A percentile compares a stretch with the other conserved stretches of the same genome.
phyloP scores from a whole-genome alignment of 1,140 invertebrate species.

The Glossosoma conforme region DNA sequence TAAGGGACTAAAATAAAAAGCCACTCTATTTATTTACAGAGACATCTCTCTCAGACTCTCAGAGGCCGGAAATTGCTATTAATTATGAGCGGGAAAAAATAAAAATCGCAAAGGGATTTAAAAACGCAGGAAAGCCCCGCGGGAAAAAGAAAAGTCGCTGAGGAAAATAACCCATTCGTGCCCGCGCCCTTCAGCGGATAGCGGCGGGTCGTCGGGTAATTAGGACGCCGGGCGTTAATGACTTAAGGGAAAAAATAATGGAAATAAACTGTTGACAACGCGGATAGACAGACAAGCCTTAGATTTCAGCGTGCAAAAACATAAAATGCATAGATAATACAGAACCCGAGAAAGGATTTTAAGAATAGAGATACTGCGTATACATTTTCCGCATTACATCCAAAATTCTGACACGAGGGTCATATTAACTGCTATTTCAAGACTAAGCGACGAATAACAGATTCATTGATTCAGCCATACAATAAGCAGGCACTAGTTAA shows the following conservation, averaged over 20 bases:
- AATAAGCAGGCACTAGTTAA: too few species aligned
- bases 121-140: constrained; percentile 22
- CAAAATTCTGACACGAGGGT: too few species aligned
- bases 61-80: constrained; percentile 25
- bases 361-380: too few species aligned
- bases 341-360: too few species aligned
- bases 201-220: constrained; percentile 14
- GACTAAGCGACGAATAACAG: too few species aligned
- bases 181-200: constrained; percentile 4
- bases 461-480: too few species aligned
- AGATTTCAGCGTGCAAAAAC: too few species aligned
- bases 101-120: constrained; percentile 21
- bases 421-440: too few species aligned
- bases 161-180: constrained; percentile 22
- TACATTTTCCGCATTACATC: too few species aligned
- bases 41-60: constrained; percentile 18
- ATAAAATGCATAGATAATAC: too few species aligned
- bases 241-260: constrained; percentile 19
- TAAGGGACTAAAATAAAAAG: constrained; percentile 11
- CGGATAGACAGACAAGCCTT: too few species aligned
- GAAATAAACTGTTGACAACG: constrained; percentile 12
- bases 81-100: constrained; percentile 22
- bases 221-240: constrained; percentile 18
- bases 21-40: constrained; percentile 20
- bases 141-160: constrained; percentile 12